Conservation (phyloP, 2,888 invertebrate genomes). For the Strigamia crassipes region DNA sequence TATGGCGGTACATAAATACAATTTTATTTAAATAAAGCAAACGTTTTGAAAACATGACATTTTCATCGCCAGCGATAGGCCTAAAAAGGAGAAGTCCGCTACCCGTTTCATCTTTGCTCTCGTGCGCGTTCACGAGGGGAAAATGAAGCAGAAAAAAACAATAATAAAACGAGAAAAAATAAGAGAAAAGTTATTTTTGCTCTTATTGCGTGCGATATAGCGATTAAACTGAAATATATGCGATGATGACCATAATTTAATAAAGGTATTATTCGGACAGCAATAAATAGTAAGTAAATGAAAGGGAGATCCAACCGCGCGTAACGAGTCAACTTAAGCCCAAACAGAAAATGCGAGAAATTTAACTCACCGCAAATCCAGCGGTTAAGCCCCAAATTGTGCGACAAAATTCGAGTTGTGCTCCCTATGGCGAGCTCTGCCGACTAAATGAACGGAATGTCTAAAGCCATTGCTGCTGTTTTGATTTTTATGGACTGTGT, state of each 20-base stretch:
- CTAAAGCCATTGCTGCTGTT: slow-evolving; percentile 35
- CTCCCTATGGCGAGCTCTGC: slow-evolving; percentile 37
- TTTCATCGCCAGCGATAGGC: slow-evolving; percentile 12
- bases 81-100: neutral
- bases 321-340: slow-evolving; percentile 35
- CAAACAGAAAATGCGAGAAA: slow-evolving; percentile 28
- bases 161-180: neutral
- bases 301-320: slow-evolving; percentile 31
- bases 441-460: slow-evolving; percentile 30
- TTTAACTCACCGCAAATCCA: slow-evolving; percentile 42
- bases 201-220: neutral
- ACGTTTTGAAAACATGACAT: neutral
- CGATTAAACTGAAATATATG: slow-evolving; percentile 7
- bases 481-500: slow-evolving; percentile 34
- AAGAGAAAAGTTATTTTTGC: neutral
- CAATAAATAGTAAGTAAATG: slow-evolving; percentile 28
- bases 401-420: slow-evolving; percentile 40
- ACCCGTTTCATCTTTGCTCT: neutral
- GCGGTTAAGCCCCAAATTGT: slow-evolving; percentile 40
- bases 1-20: neutral
- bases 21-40: slow-evolving; percentile 14
- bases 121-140: neutral
- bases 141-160: neutral
- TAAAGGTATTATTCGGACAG: slow-evolving; percentile 4
- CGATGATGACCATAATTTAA: neutral